phyloP scores from a whole-genome alignment of 2,888 invertebrate genomes.

The Tipula confusa region DNA sequence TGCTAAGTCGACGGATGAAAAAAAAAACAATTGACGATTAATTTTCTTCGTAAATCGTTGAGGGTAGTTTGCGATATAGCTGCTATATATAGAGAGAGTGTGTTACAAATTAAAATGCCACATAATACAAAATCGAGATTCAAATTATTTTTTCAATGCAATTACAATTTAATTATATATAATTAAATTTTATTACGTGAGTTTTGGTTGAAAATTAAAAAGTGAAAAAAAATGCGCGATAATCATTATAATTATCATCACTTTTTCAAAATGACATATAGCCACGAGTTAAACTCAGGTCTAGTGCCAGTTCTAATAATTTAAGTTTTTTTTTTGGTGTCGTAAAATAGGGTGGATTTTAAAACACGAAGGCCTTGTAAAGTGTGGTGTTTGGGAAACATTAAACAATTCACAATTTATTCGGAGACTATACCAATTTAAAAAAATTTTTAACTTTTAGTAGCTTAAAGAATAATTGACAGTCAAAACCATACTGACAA shows the following conservation, averaged over 20 bases:
- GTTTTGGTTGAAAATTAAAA: not conserved
- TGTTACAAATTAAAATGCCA: not conserved
- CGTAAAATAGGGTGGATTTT: too few species aligned
- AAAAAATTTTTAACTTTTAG: too few species aligned
- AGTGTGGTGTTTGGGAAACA: too few species aligned
- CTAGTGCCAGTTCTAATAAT: too few species aligned
- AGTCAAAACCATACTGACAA: too few species aligned
- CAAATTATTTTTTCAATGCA: not conserved
- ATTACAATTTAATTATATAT: constrained; percentile 3
- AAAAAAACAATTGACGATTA: not conserved
- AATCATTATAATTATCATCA: constrained; percentile 12
- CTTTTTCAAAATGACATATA: not conserved
- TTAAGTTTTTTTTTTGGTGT: too few species aligned
- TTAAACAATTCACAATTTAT: too few species aligned
- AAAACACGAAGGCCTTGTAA: too few species aligned
- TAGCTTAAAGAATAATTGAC: too few species aligned
- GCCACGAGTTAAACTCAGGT: not conserved
- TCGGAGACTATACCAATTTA: too few species aligned
- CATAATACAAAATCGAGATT: not conserved
- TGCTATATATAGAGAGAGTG: not conserved
- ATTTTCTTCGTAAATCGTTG: not conserved
- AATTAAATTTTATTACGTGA: not conserved
- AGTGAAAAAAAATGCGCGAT: not conserved
- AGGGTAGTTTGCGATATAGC: not conserved
- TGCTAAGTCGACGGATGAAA: not conserved